Evolutionary conservation across 2,113 vertebrate species (phyloP).

Genomic region (Chaetops frenatus): DNA sequence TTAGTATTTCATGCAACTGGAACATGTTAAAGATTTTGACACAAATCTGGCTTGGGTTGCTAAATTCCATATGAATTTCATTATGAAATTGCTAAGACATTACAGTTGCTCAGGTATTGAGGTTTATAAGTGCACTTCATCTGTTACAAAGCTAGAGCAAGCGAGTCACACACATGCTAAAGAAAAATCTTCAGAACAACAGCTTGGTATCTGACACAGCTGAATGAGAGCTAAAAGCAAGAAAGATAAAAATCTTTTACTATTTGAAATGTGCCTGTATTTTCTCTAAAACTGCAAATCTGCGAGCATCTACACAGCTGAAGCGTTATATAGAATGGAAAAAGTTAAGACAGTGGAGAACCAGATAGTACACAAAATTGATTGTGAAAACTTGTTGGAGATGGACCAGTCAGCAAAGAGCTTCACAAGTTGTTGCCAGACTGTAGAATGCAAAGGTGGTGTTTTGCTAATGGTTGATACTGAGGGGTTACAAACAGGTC

Average conservation of each 20-base stretch:
- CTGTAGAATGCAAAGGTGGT: not conserved
- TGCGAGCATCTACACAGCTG: not conserved
- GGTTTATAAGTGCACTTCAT: conserved; percentile 62
- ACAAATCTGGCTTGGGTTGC: conserved; percentile 73
- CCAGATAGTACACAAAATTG: not conserved
- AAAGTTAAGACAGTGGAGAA: not conserved
- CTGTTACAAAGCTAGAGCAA: conserved; percentile 26
- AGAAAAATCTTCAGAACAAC: not conserved
- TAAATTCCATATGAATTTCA: conserved; percentile 79
- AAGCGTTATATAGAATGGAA: not conserved
- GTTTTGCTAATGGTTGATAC: not conserved
- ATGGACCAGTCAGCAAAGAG: not conserved
- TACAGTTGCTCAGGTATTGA: conserved; percentile 71
- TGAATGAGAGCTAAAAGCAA: not conserved
- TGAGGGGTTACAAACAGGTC: not conserved
- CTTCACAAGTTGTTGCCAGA: not conserved
- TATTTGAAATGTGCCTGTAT: not conserved
- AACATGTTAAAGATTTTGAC: conserved; percentile 77
- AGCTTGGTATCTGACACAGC: not conserved
- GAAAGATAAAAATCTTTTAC: not conserved
- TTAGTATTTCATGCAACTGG: conserved; percentile 77
- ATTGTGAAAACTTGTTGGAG: not conserved
- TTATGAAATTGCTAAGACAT: conserved; percentile 73
- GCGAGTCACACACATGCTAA: not conserved
- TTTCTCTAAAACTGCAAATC: not conserved